Evolutionary conservation across 2,797 vertebrate species (phyloP), one percentile per base, ranked within the genome.

Genomic region (Buphagus erythrorhynchus): DNA sequence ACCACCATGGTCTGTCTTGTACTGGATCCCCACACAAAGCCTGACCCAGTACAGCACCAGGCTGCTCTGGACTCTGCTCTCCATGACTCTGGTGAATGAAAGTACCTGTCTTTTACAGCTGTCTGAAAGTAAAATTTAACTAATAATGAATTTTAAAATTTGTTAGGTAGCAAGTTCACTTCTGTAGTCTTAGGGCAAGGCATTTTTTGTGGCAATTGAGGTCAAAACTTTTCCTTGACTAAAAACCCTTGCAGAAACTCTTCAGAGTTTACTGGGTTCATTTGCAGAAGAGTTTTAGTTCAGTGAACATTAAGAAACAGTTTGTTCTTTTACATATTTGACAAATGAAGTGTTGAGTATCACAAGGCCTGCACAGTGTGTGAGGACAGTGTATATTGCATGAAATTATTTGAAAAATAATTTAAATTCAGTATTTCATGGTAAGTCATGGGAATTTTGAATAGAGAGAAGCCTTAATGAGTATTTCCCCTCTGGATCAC

Each of bases 271-370:
- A 24, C 22, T 28, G 21, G 31, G 20, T 48, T 90, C 29, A 6
- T 83, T 48, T 91, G 57, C 57, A 78, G 67, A 52, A 28, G 72
- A 84, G 45, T 78, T 86, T 81, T 73, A 78, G 33, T 18, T 36
- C 35, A 61, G 45, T 36, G 43, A 86, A 33, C 45, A 74, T 42
- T n/a, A 68, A 82, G 63, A 81, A 75, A 55, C 35, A 52, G 42
- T 86, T 90, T 68, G 21, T 67, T 77, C 57, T 73, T 93, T 88
- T 49, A 35, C 4, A 2, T 59, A 20, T 78, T 67, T 84, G 52
- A 67, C 36, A 66, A 86, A 66, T 43, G 16, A 79, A 67, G 22
- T 40, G 59, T 75, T 61, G 49, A 68, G 20, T 46, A 26, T 65
- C 36, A 66, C 28, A 46, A 38, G 46, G 31, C 55, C 55, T 54